Conservation (phyloP, 1,140 invertebrate genomes). For the Protaetia brevitarsis region DNA sequence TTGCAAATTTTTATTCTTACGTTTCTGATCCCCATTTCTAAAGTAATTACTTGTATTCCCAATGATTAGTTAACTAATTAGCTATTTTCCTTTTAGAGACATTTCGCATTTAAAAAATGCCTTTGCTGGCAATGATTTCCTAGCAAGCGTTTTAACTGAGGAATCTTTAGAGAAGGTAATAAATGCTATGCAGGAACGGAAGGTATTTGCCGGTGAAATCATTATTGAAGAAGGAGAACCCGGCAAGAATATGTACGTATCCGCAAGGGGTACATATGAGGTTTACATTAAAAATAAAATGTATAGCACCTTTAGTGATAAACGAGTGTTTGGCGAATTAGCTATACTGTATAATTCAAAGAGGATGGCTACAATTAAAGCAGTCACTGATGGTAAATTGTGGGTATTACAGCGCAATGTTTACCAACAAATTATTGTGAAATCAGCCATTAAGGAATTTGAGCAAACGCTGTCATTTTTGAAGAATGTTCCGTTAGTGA, state of each 20-base stretch:
- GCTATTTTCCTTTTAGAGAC: constrained; percentile 22
- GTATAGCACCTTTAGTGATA: constrained; percentile 76
- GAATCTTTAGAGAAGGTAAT: constrained; percentile 9
- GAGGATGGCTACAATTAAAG: constrained; percentile 79
- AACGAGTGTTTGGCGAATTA: constrained; percentile 89
- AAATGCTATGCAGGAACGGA: constrained; percentile 22
- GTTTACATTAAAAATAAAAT: constrained; percentile 75
- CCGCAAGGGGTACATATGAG: constrained; percentile 80
- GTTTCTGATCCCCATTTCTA: not conserved
- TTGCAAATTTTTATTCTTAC: not conserved
- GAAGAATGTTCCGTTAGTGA: constrained; percentile 76
- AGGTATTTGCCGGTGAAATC: constrained; percentile 1
- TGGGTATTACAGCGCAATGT: constrained; percentile 83
- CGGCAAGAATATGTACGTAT: constrained; percentile 77
- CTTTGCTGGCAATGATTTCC: constrained; percentile 19
- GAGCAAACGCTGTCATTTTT: constrained; percentile 82
- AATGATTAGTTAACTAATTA: not conserved
- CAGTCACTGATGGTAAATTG: constrained; percentile 75
- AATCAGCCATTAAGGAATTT: constrained; percentile 72
- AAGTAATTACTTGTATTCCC: too few species aligned
- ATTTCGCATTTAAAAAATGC: constrained; percentile 22
- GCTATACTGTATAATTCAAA: constrained; percentile 92
- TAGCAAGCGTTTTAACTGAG: constrained; percentile 15
- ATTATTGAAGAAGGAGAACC: constrained; percentile 30
- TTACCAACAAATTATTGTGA: constrained; percentile 86